phyloP scores from a whole-genome alignment of 2,888 invertebrate species.

The Papilio demoleus region DNA sequence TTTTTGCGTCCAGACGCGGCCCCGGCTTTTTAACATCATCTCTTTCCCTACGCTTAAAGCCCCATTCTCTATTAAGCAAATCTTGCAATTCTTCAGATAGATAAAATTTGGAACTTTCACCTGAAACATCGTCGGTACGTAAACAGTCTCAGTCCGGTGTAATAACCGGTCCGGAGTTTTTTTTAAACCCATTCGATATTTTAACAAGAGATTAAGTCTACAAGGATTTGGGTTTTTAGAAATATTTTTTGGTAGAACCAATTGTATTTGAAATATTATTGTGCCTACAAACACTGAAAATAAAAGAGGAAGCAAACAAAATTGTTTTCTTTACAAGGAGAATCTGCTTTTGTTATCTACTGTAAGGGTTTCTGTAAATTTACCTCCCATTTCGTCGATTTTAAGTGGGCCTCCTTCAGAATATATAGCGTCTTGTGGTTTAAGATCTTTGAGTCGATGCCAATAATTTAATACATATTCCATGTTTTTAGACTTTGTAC shows the following conservation, averaged over 20 bases:
- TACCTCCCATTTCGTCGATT: slow-evolving; percentile 71
- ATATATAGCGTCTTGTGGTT: slow-evolving; percentile 66
- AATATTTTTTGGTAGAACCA: slow-evolving; percentile 4
- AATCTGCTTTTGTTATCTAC: slow-evolving; percentile 19
- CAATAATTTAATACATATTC: slow-evolving; percentile 75
- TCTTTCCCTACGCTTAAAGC: slow-evolving; percentile 94
- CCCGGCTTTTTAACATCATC: slow-evolving; percentile 98
- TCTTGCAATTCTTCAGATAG: slow-evolving; percentile 81
- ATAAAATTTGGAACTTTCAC: slow-evolving; percentile 79
- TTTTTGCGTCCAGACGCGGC: slow-evolving; percentile 89
- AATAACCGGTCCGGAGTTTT: slow-evolving; percentile 50
- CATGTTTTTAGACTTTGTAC: slow-evolving; percentile 69
- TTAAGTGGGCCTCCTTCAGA: slow-evolving; percentile 77
- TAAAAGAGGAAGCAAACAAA: slow-evolving; percentile 63
- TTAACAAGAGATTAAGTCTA: slow-evolving; percentile 16
- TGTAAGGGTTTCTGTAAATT: slow-evolving; percentile 44
- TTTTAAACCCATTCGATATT: slow-evolving; percentile 30
- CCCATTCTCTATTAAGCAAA: slow-evolving; percentile 86
- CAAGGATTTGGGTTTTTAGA: no score
- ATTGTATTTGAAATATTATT: slow-evolving; percentile 24
- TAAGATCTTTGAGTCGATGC: slow-evolving; percentile 67
- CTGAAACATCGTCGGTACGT: slow-evolving; percentile 79
- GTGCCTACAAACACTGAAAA: slow-evolving; percentile 44
- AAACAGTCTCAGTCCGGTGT: slow-evolving; percentile 63
- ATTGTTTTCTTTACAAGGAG: slow-evolving; percentile 44